phyloP scores from a whole-genome alignment of 1,140 invertebrate species.

The Melipona quadrifasciata region DNA sequence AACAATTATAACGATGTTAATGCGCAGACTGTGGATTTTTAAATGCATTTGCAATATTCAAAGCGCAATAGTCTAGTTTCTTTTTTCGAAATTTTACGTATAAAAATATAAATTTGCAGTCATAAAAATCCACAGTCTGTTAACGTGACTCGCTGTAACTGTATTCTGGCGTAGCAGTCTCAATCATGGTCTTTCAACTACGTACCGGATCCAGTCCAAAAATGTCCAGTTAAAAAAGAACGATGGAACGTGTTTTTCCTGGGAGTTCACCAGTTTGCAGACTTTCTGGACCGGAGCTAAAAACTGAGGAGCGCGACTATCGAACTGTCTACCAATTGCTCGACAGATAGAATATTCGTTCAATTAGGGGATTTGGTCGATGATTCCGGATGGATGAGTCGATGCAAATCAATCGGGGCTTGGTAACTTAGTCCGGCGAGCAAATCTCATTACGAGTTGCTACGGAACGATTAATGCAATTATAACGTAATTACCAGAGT shows the following conservation, averaged over 20 bases:
- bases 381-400: slow-evolving; percentile 25
- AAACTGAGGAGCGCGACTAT: neutral
- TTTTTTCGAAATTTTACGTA: too few relatives aligned
- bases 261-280: neutral
- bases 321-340: neutral
- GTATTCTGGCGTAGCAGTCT: too few relatives aligned
- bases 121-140: too few relatives aligned
- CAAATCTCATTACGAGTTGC: slow-evolving; percentile 36
- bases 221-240: too few relatives aligned
- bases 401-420: slow-evolving; percentile 26
- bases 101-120: too few relatives aligned
- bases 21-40: too few relatives aligned
- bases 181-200: neutral
- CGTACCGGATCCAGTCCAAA: neutral
- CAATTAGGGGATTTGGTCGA: neutral
- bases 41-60: too few relatives aligned
- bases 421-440: slow-evolving; percentile 1
- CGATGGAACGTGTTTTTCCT: neutral
- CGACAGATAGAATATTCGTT: neutral
- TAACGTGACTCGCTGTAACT: too few relatives aligned
- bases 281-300: rapidly evolving
- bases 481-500: slow-evolving; percentile 35
- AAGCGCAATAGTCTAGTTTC: too few relatives aligned
- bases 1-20: too few relatives aligned
- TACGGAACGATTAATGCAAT: slow-evolving; percentile 39